Percentiles rank a stretch among this genome's conserved stretches.
Conservation (phyloP, 2,888 invertebrate genomes). For the Rhingia campestris region DNA sequence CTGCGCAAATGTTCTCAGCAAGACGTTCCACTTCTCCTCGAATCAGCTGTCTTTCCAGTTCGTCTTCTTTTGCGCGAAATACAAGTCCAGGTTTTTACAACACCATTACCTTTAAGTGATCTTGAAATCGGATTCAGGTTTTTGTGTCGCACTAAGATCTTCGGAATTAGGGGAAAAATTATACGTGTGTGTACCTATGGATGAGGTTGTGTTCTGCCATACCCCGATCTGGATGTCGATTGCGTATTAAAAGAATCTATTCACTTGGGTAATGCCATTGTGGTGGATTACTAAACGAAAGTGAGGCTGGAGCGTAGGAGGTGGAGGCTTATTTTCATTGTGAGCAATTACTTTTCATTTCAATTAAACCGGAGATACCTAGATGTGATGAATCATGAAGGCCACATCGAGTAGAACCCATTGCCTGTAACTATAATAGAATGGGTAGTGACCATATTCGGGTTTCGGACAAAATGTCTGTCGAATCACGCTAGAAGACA, state of each 20-base stretch:
- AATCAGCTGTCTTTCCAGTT: slow-evolving; percentile 55
- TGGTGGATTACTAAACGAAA: slow-evolving; percentile 22
- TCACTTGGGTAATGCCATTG: slow-evolving; percentile 11
- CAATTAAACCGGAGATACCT: slow-evolving; percentile 4
- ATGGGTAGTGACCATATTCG: too few relatives aligned
- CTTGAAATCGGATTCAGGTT: slow-evolving; percentile 53
- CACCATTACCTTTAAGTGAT: slow-evolving; percentile 34
- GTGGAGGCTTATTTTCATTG: background rate
- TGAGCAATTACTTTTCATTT: slow-evolving; percentile 29
- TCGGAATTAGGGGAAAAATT: slow-evolving; percentile 23
- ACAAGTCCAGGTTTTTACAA: slow-evolving; percentile 16
- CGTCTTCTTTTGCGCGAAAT: slow-evolving; percentile 36
- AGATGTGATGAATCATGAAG: too few relatives aligned
- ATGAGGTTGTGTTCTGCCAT: slow-evolving; percentile 1
- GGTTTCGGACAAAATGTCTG: too few relatives aligned
- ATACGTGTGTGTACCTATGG: background rate
- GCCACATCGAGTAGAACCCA: too few relatives aligned
- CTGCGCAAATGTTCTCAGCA: slow-evolving; percentile 38
- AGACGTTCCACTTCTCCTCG: background rate
- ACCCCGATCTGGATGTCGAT: background rate
- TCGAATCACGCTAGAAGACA: too few relatives aligned
- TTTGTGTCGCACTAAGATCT: slow-evolving; percentile 37
- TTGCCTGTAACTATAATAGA: too few relatives aligned
- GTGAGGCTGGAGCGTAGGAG: slow-evolving; percentile 8
- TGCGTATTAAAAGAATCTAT: background rate